A percentile compares a stretch with the other conserved stretches of the same genome.
Conservation (phyloP, 2,888 invertebrate genomes). For the Tillus elongatus region DNA sequence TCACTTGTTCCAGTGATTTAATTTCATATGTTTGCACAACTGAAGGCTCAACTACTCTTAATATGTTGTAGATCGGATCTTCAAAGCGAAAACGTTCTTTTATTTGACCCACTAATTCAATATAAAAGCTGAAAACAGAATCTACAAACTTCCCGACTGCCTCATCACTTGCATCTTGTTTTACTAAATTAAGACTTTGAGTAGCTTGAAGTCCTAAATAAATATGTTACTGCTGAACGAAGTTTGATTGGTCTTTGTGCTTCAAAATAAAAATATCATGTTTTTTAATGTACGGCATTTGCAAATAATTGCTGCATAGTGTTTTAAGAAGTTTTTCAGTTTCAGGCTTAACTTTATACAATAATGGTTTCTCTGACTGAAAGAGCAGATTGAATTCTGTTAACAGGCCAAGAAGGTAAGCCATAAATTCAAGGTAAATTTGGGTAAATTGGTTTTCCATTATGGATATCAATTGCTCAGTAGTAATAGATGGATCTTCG, state of each 20-base stretch:
- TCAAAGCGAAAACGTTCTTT: slow-evolving; percentile 18
- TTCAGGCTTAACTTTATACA: slow-evolving; percentile 20
- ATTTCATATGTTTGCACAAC: slow-evolving; percentile 16
- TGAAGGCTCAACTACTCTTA: slow-evolving; percentile 17
- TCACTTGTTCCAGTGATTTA: slow-evolving; percentile 15
- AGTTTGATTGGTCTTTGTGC: slow-evolving; percentile 13
- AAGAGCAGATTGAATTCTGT: slow-evolving; percentile 24
- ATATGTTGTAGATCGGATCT: slow-evolving; percentile 19
- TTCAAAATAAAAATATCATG: slow-evolving; percentile 12
- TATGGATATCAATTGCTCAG: slow-evolving; percentile 18
- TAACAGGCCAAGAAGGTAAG: slow-evolving; percentile 21
- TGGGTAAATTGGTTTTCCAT: slow-evolving; percentile 26
- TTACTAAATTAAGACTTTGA: slow-evolving; percentile 4
- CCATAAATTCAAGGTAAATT: slow-evolving; percentile 26
- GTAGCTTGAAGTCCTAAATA: slow-evolving; percentile 10
- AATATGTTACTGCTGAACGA: slow-evolving; percentile 9
- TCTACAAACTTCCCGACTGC: slow-evolving; percentile 4
- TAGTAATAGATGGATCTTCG: slow-evolving; percentile 24
- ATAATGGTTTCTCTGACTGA: slow-evolving; percentile 21
- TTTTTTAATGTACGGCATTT: slow-evolving; percentile 11
- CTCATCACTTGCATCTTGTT: background rate
- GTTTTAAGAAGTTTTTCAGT: slow-evolving; percentile 19
- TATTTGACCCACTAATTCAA: slow-evolving; percentile 11
- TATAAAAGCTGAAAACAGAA: slow-evolving; percentile 12
- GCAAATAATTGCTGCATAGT: slow-evolving; percentile 15